Percentiles rank a stretch among this genome's conserved stretches.
Conservation (phyloP, 2,888 invertebrate genomes). For the Drosophila eohydei region DNA sequence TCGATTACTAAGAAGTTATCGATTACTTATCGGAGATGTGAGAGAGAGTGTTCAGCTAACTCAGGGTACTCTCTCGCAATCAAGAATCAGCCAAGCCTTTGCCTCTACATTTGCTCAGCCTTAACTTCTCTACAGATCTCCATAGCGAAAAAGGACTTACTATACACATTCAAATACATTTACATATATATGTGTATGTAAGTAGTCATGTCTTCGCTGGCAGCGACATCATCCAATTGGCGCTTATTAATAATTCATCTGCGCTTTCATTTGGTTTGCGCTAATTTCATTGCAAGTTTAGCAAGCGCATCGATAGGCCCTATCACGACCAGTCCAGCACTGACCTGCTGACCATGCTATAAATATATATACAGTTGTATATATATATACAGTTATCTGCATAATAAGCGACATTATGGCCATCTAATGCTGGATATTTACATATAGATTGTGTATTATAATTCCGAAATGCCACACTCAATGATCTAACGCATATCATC, state of each 20-base stretch:
- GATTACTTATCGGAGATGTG: too few species aligned
- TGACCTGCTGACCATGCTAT: conserved; percentile 13
- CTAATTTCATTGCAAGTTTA: conserved; percentile 31
- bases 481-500: conserved; percentile 59
- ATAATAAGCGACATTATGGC: conserved; percentile 59
- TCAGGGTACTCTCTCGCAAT: too few species aligned
- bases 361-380: neutral
- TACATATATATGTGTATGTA: neutral
- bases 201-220: neutral
- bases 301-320: conserved; percentile 36
- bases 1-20: too few species aligned
- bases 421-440: conserved; percentile 50
- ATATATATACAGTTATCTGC: conserved; percentile 44
- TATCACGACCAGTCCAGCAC: conserved; percentile 4
- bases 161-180: neutral
- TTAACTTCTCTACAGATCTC: too few species aligned
- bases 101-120: too few species aligned
- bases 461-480: conserved; percentile 58
- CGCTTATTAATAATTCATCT: conserved; percentile 17
- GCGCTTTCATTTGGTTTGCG: conserved; percentile 17
- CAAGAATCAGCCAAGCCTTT: too few species aligned
- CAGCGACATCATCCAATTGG: neutral
- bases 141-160: too few species aligned
- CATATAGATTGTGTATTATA: conserved; percentile 65
- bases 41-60: too few species aligned